These are phyloP conservation scores for Drosophila mettleri DNA, from an alignment of 2,888 invertebrate species.

Conservation along the genomic window DNA sequence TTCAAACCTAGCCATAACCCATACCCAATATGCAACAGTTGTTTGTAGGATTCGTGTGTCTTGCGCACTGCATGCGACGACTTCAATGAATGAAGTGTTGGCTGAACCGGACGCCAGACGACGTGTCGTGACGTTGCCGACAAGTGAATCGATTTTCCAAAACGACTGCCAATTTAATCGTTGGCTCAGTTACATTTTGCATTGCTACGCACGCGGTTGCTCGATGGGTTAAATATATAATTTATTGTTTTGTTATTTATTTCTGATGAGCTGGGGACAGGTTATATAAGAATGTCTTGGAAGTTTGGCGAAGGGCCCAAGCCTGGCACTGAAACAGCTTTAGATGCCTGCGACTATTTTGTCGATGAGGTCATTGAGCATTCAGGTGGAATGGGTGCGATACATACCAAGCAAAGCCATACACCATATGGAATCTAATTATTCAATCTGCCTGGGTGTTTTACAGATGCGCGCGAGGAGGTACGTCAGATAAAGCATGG, in stretches of 20 bases:
- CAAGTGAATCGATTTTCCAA: slow-evolving; percentile 66
- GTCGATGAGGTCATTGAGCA: slow-evolving; percentile 88
- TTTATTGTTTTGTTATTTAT: slow-evolving; percentile 5
- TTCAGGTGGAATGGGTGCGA: slow-evolving; percentile 85
- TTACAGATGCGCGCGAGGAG: slow-evolving; percentile 87
- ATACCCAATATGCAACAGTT: slow-evolving; percentile 75
- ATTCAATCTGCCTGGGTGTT: neutral
- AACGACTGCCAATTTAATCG: slow-evolving; percentile 4
- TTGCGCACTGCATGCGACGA: slow-evolving; percentile 72
- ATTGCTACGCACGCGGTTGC: slow-evolving; percentile 40
- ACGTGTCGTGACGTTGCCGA: slow-evolving; percentile 26
- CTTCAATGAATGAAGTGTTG: slow-evolving; percentile 57
- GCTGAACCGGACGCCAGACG: slow-evolving; percentile 38
- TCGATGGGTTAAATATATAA: slow-evolving; percentile 40
- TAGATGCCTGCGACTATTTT: slow-evolving; percentile 90
- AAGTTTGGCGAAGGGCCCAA: slow-evolving; percentile 84
- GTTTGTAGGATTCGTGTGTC: slow-evolving; percentile 67
- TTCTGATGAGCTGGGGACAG: neutral
- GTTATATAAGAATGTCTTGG: slow-evolving; percentile 83
- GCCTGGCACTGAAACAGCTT: slow-evolving; percentile 87
- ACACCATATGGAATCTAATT: slow-evolving; percentile 24
- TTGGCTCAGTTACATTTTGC: slow-evolving; percentile 54
- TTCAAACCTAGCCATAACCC: slow-evolving; percentile 15
- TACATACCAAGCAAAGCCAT: neutral
- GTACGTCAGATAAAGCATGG: slow-evolving; percentile 90